A percentile compares a stretch with the other conserved stretches of the same genome.
These are phyloP conservation scores for Pyrocephalus nanus DNA, from an alignment of 2,797 vertebrate genomes.

Conservation along the genomic window DNA sequence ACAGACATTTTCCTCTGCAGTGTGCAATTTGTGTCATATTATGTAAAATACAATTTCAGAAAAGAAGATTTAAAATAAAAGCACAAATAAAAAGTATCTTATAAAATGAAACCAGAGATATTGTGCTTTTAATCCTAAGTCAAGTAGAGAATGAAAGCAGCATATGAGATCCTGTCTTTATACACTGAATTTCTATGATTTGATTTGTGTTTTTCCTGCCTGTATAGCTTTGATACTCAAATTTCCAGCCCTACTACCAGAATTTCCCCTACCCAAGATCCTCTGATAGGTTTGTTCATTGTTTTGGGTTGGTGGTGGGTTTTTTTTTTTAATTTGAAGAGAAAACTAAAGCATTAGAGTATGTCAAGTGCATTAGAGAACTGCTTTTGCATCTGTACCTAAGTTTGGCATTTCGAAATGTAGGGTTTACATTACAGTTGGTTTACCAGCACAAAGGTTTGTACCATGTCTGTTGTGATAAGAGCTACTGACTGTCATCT, in stretches of 20 bases:
- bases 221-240: background rate
- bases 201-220: slow-evolving; percentile 36
- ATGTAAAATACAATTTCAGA: slow-evolving; percentile 69
- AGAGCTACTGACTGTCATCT: slow-evolving; percentile 43
- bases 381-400: slow-evolving; percentile 58
- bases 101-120: slow-evolving; percentile 46
- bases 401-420: slow-evolving; percentile 25
- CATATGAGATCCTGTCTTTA: slow-evolving; percentile 49
- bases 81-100: slow-evolving; percentile 59
- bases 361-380: slow-evolving; percentile 28
- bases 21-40: slow-evolving; percentile 76
- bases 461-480: slow-evolving; percentile 38
- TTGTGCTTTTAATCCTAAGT: slow-evolving; percentile 36
- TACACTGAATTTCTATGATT: slow-evolving; percentile 29
- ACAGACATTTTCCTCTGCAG: slow-evolving; percentile 68
- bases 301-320: background rate
- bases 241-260: slow-evolving; percentile 49
- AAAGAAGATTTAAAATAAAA: slow-evolving; percentile 61
- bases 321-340: background rate
- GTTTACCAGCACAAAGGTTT: slow-evolving; percentile 32
- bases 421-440: background rate
- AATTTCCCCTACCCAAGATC: background rate
- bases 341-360: slow-evolving; percentile 44
- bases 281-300: background rate
- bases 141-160: slow-evolving; percentile 52